Conservation (phyloP, 2,113 vertebrate species). For the Thinocorus orbignyianus region DNA sequence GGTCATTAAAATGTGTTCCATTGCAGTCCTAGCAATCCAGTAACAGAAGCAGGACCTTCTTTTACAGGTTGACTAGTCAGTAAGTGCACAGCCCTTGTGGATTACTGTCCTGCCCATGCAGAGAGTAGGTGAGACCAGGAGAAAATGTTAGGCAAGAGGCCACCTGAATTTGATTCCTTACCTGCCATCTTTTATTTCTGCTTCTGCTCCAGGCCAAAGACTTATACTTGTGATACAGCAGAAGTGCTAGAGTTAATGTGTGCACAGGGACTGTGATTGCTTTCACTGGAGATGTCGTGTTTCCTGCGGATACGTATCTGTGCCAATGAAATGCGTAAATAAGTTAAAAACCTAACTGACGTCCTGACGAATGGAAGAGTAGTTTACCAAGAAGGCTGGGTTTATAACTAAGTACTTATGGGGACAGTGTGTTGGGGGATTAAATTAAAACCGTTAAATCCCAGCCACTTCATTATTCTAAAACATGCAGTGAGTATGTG, state of each 20-base stretch:
- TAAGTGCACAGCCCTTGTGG: not conserved
- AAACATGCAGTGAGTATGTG: not conserved
- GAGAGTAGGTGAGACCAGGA: not conserved
- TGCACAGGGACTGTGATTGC: not conserved
- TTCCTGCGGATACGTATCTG: not conserved
- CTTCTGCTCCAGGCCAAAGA: not conserved
- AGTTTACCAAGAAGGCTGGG: not conserved
- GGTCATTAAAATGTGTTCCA: not conserved
- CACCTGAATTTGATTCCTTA: not conserved
- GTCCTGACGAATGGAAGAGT: not conserved
- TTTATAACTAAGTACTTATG: not conserved
- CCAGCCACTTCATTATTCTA: not conserved
- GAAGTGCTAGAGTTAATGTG: not conserved
- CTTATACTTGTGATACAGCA: not conserved
- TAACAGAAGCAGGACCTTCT: not conserved
- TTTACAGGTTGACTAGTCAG: not conserved
- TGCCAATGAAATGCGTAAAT: not conserved
- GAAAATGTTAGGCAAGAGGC: not conserved
- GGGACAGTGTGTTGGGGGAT: not conserved
- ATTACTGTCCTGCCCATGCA: not conserved
- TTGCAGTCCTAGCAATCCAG: not conserved
- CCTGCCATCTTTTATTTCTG: not conserved
- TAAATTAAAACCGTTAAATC: not conserved
- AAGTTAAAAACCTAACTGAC: not conserved
- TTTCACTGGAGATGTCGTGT: not conserved